Evolutionary conservation across 2,113 vertebrate species (phyloP).

Genomic region (Malaclemys terrapin): DNA sequence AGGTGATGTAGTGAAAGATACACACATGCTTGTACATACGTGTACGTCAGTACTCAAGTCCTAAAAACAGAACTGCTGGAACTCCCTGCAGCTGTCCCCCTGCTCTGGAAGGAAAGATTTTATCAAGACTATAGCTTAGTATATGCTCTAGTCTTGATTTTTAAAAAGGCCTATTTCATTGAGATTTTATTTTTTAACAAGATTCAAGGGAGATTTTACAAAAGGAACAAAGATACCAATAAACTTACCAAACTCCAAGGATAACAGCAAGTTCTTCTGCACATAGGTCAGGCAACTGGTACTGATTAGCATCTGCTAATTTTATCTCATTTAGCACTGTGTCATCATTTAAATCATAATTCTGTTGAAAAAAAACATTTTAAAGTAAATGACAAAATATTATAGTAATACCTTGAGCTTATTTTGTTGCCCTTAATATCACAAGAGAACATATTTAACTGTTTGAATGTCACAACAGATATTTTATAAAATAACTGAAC

Average conservation of each 20-base stretch:
- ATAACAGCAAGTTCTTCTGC: slow-evolving; percentile 96
- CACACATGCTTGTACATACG: not conserved
- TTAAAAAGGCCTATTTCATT: not conserved
- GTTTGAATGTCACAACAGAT: not conserved
- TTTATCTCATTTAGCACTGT: slow-evolving; percentile 90
- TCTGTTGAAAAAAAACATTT: slow-evolving; percentile 77
- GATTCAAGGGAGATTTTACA: not conserved
- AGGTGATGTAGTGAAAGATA: not conserved
- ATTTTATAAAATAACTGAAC: not conserved
- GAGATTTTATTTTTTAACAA: not conserved
- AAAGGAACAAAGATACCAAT: not conserved
- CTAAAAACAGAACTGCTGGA: not conserved
- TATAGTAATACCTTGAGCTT: not conserved
- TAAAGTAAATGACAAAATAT: not conserved
- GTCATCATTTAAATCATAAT: slow-evolving; percentile 90
- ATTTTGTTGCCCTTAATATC: not conserved
- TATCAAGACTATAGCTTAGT: not conserved
- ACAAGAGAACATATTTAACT: not conserved
- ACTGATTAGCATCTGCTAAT: slow-evolving; percentile 86
- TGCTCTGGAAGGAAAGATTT: not conserved
- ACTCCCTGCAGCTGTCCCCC: not conserved
- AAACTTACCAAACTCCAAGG: slow-evolving; percentile 91
- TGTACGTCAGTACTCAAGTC: not conserved
- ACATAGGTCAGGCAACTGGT: slow-evolving; percentile 88
- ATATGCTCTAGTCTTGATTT: not conserved